These are phyloP conservation scores for Eulemur rubriventer DNA, from an alignment of 2,797 vertebrate species.

Conservation along the genomic window DNA sequence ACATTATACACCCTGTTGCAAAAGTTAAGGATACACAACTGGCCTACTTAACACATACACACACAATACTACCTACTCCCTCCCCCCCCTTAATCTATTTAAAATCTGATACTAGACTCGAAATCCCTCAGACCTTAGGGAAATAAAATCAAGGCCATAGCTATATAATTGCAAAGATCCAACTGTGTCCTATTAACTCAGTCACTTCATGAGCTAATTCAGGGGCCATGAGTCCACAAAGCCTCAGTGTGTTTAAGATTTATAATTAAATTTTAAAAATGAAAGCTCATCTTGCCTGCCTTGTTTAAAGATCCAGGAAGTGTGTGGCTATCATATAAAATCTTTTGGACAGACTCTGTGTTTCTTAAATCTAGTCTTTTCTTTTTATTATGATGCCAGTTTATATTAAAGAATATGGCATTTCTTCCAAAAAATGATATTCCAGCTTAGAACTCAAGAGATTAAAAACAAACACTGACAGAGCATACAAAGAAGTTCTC, in stretches of 20 bases:
- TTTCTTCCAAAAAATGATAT: constrained; percentile 11
- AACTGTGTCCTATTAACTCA: constrained; percentile 44
- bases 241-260: constrained; percentile 21
- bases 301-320: neutral
- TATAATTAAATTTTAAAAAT: constrained; percentile 49
- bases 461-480: neutral
- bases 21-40: neutral
- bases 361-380: neutral
- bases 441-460: neutral
- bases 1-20: neutral
- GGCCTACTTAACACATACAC: neutral
- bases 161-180: constrained; percentile 52
- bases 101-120: constrained; percentile 40
- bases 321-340: neutral
- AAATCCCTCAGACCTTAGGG: constrained; percentile 7
- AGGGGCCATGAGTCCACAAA: neutral
- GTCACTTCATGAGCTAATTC: constrained; percentile 41
- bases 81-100: neutral
- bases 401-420: neutral
- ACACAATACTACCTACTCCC: neutral
- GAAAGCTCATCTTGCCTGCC: neutral
- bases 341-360: neutral
- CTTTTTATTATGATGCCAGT: neutral
- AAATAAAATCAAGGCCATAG: constrained; percentile 57
- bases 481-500: neutral